Base-by-base conservation (phyloP, 2,888 invertebrate species). In the Eulithis testata region DNA sequence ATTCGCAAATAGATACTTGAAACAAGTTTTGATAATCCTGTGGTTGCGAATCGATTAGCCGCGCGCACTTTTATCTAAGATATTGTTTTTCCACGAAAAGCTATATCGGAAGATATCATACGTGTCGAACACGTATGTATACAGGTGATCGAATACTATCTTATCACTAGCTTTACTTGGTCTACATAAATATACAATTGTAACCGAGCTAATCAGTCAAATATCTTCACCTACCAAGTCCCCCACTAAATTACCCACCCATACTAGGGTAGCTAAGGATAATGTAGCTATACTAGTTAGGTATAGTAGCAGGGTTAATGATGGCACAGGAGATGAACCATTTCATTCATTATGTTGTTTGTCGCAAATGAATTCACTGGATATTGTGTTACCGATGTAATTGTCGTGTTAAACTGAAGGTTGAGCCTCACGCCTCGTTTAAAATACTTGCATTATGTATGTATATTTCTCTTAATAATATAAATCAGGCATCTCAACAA, bases 301-400 rank as follows among this genome's bases (percentile, higher is more conserved):
- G 5, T 9, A 9, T 40, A 40, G 53, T 65, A 63, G 54, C 65
- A 55, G 62, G 60, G 62, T 50, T 69, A 61, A 69, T 69, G 52
- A 60, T 53, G 45, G 57, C 12, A 64, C 66, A 64, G 71, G 69
- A 72, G 66, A 71, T 69, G 54, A 65, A 14, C 61, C 69, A 71
- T 73, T 66, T 60, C 53, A 45, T 58, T 52, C 43, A 67, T 58
- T 66, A 59, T 36, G 40, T 49, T 63, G 43, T 37, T 43, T 37
- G 56, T 63, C 51, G 56, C 65, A 51, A 67, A 64, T 62, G 47
- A 66, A 64, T 61, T 51, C 51, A 43, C 57, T 67, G 66, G 71
- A 69, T 73, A 75, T 80, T 76, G 73, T 78, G 70, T 78, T 77
- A 65, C 77, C 60, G 66, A 63, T 56, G 55, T 73, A 75, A 78